Conservation (phyloP, 1,140 invertebrate species). For the Drosophila nannoptera region DNA sequence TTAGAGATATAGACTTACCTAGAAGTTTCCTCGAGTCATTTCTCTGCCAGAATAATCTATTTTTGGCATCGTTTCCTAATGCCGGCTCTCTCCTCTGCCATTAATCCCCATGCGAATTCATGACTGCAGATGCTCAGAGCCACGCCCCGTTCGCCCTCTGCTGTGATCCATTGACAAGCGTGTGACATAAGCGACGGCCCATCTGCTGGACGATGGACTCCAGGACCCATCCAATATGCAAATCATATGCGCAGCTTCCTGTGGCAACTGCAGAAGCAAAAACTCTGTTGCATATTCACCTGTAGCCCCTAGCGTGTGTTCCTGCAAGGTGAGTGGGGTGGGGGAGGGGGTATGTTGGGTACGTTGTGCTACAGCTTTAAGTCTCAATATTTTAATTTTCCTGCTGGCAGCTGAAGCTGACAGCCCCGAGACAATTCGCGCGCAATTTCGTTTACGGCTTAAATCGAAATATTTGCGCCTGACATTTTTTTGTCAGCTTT, state of each 20-base stretch:
- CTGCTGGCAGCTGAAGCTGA: slow-evolving; percentile 49
- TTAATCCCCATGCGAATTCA: neutral
- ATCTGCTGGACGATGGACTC: neutral
- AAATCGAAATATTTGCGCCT: slow-evolving; percentile 43
- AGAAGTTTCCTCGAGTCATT: too few species aligned
- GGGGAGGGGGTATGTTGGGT: slow-evolving; percentile 5
- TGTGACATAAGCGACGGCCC: slow-evolving; percentile 53
- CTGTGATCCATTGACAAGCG: slow-evolving; percentile 35
- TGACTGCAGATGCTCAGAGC: neutral
- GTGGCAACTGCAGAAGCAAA: slow-evolving; percentile 4
- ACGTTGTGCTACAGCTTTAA: slow-evolving; percentile 26
- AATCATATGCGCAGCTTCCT: slow-evolving; percentile 49
- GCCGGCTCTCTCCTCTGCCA: too few species aligned
- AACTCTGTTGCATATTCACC: slow-evolving; percentile 52
- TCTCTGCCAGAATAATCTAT: too few species aligned
- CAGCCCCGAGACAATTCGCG: slow-evolving; percentile 51
- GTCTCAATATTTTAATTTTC: slow-evolving; percentile 72
- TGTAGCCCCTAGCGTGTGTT: slow-evolving; percentile 44
- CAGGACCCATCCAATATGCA: slow-evolving; percentile 44
- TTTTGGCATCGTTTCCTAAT: too few species aligned
- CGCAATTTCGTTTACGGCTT: slow-evolving; percentile 56
- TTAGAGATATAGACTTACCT: too few species aligned
- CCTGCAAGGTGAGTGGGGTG: too few species aligned
- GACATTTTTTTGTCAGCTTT: slow-evolving; percentile 56
- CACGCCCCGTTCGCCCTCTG: slow-evolving; percentile 10